A percentile compares a stretch with the other conserved stretches of the same genome.
These are phyloP conservation scores for Bradypodion pumilum DNA, from an alignment of 2,797 vertebrate species.

Conservation along the genomic window DNA sequence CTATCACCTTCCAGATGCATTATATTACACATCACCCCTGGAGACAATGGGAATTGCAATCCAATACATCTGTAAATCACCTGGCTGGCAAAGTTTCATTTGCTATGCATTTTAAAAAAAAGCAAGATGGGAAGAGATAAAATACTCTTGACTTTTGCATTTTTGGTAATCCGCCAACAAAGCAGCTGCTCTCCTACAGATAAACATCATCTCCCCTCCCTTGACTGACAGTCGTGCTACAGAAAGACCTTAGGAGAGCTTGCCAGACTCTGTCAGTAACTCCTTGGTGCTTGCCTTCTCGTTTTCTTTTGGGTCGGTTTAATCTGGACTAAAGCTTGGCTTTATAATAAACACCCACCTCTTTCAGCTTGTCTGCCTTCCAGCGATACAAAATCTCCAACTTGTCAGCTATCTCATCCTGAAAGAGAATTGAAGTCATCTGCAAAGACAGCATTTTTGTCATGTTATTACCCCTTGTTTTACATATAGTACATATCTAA, in stretches of 20 bases:
- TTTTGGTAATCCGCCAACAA: background rate
- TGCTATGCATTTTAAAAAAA: background rate
- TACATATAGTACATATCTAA: background rate
- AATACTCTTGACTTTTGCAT: too few relatives aligned
- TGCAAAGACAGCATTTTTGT: background rate
- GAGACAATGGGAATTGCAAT: background rate
- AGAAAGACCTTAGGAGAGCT: background rate
- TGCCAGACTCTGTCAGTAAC: background rate
- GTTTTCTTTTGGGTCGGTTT: background rate
- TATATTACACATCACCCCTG: background rate
- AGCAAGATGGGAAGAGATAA: background rate
- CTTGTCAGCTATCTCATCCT: background rate
- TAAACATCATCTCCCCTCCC: background rate
- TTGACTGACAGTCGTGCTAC: background rate
- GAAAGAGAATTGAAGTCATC: background rate
- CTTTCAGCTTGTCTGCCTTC: background rate
- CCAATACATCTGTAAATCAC: background rate
- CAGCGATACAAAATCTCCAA: background rate
- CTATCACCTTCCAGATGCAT: background rate
- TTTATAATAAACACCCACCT: background rate
- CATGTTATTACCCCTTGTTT: background rate
- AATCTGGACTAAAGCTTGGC: background rate
- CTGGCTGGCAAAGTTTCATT: background rate
- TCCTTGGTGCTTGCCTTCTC: background rate
- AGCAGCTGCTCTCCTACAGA: background rate